Evolutionary conservation across 2,888 invertebrate species (phyloP).

Genomic region (Xestia ashworthii): DNA sequence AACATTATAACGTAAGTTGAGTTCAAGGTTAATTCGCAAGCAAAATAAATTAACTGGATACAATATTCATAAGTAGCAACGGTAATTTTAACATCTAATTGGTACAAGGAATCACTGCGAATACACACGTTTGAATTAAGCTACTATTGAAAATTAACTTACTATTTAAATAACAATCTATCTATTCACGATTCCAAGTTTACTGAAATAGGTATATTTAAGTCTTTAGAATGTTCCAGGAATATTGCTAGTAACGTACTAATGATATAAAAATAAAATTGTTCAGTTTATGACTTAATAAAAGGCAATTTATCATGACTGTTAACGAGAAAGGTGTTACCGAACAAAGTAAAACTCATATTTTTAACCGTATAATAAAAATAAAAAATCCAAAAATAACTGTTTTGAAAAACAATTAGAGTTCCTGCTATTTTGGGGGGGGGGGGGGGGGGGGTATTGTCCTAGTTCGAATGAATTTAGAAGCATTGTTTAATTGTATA

Average conservation of each 20-base stretch:
- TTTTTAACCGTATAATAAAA: background rate
- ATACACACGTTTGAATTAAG: conserved; percentile 18
- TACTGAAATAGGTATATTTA: background rate
- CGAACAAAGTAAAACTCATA: conserved; percentile 7
- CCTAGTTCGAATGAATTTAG: too few relatives aligned
- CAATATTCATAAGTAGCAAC: conserved; percentile 23
- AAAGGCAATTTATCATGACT: conserved; percentile 20
- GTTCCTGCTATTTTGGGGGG: background rate
- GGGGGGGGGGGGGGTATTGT: too few relatives aligned
- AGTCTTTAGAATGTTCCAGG: background rate
- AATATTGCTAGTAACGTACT: background rate
- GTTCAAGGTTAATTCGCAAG: conserved; percentile 61
- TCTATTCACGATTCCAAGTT: conserved; percentile 21
- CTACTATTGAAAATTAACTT: conserved; percentile 25
- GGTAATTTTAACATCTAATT: conserved; percentile 31
- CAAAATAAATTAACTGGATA: conserved; percentile 47
- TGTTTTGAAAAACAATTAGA: background rate
- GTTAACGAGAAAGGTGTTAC: conserved; percentile 10
- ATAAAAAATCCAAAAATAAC: conserved; percentile 19
- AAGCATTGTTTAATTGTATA: conserved; percentile 10
- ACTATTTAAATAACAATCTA: conserved; percentile 17
- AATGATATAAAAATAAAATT: background rate
- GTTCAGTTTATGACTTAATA: conserved; percentile 3
- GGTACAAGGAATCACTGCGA: conserved; percentile 15
- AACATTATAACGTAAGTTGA: conserved; percentile 52